A percentile compares a stretch with the other conserved stretches of the same genome.
phyloP scores from a whole-genome alignment of 2,797 vertebrate species.

The Pangasius macronema region DNA sequence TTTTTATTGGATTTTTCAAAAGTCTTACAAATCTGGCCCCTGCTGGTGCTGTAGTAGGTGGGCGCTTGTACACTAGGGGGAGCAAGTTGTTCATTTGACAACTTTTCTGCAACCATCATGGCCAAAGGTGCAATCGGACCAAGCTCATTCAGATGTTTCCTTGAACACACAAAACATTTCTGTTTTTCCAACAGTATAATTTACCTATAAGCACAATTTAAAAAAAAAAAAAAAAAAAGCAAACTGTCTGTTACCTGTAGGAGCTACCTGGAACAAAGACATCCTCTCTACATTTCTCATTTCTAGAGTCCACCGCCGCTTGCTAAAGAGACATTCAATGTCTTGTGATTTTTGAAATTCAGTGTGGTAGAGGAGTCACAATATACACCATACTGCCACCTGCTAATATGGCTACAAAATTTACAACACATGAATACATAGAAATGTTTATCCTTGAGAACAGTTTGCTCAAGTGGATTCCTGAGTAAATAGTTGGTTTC shows the following conservation, averaged over 20 bases:
- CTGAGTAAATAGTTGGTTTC: background rate
- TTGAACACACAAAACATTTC: constrained; percentile 19
- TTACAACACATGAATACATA: background rate
- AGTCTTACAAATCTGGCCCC: constrained; percentile 21
- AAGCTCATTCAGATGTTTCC: background rate
- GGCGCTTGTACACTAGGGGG: background rate
- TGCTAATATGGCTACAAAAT: background rate
- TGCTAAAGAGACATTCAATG: background rate
- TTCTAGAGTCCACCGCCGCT: background rate
- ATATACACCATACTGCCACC: background rate
- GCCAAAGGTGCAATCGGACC: background rate
- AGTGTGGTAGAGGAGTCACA: background rate
- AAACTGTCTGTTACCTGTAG: constrained; percentile 5
- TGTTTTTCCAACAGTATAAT: background rate
- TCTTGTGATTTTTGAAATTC: background rate
- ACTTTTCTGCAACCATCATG: background rate
- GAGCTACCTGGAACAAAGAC: background rate
- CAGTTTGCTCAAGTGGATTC: background rate
- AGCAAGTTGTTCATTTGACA: background rate
- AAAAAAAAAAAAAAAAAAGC: background rate
- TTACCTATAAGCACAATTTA: background rate
- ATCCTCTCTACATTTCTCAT: background rate
- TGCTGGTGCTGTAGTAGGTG: background rate
- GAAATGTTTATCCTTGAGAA: background rate
- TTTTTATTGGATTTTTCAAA: background rate